Evolutionary conservation across 2,797 vertebrate species (phyloP).

Genomic region (Varecia variegata): DNA sequence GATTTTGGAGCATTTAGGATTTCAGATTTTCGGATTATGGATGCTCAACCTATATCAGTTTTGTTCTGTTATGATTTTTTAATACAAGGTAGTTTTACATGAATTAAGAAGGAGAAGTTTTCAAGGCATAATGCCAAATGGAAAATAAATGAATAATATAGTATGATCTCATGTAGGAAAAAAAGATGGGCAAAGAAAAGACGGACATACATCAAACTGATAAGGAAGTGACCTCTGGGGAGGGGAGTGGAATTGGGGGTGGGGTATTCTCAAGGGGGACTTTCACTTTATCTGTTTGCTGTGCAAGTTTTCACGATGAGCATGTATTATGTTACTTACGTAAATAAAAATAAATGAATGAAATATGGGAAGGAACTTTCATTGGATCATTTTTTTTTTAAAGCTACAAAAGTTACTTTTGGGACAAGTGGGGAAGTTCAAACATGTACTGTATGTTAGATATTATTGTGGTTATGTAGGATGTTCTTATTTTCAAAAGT

Average conservation of each 20-base stretch:
- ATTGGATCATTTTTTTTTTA: not conserved
- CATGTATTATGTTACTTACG: not conserved
- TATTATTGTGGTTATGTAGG: not conserved
- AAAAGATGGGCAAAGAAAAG: not conserved
- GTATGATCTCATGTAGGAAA: not conserved
- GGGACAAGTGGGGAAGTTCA: not conserved
- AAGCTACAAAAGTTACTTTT: not conserved
- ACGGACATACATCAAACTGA: not conserved
- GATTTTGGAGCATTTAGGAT: not conserved
- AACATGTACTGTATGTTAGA: not conserved
- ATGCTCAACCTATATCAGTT: not conserved
- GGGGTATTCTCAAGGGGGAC: not conserved
- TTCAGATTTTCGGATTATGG: not conserved
- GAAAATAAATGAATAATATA: not conserved
- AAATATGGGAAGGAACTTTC: not conserved
- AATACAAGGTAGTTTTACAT: not conserved
- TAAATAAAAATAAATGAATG: constrained; percentile 3
- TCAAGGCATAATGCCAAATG: not conserved
- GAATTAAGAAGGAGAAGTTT: constrained; percentile 9
- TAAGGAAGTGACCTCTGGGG: not conserved
- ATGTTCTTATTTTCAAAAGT: not conserved
- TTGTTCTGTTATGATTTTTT: not conserved
- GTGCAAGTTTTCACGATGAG: not conserved
- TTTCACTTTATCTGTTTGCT: not conserved
- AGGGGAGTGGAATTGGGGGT: not conserved